Conservation (phyloP, 2,113 vertebrate genomes). For the Pica pica region DNA sequence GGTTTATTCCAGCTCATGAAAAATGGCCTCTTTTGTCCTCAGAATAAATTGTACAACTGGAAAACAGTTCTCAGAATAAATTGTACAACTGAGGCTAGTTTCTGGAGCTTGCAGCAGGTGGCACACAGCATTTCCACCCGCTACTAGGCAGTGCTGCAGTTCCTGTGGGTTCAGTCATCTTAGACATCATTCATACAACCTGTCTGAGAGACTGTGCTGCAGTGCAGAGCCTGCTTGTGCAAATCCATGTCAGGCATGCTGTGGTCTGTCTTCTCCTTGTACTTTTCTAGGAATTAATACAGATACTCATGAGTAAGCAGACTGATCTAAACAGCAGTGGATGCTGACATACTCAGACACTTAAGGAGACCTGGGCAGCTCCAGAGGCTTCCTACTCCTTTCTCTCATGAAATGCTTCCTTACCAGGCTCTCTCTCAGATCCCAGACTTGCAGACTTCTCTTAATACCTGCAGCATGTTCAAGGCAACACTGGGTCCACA, state of each 20-base stretch:
- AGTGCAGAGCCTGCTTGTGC: neutral
- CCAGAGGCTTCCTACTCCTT: neutral
- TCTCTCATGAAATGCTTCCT: neutral
- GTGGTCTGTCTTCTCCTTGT: neutral
- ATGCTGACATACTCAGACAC: neutral
- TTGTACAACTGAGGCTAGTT: neutral
- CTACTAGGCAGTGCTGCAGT: neutral
- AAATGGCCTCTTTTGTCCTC: neutral
- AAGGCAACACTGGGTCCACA: neutral
- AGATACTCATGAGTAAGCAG: neutral
- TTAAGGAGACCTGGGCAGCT: neutral
- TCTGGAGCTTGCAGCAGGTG: neutral
- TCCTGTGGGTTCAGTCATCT: rapidly evolving
- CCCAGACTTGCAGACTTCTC: neutral
- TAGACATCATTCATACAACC: neutral
- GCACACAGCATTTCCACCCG: neutral
- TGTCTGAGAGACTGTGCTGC: neutral
- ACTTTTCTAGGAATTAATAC: neutral
- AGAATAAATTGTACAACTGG: neutral
- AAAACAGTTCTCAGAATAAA: neutral
- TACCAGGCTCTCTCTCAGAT: neutral
- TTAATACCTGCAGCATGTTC: neutral
- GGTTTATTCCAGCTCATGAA: neutral
- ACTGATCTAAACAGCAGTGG: neutral
- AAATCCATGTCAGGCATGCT: neutral